These are phyloP conservation scores for Drosophila ambigua DNA, from an alignment of 1,140 invertebrate genomes.

Conservation along the genomic window DNA sequence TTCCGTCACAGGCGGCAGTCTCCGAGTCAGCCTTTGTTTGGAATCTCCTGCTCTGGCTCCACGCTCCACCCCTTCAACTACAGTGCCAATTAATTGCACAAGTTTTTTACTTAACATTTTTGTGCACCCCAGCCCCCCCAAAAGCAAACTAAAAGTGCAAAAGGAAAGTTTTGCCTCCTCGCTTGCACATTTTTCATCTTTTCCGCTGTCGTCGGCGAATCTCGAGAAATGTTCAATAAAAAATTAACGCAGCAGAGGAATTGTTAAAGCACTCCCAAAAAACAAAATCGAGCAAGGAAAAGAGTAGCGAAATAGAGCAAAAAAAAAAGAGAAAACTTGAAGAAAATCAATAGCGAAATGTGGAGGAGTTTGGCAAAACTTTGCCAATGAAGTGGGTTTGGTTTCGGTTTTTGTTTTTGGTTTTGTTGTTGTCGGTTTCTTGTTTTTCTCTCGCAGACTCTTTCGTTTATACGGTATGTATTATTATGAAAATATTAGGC, in stretches of 20 bases:
- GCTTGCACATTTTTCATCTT: slow-evolving; percentile 34
- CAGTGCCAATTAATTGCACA: slow-evolving; percentile 45
- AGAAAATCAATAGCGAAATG: slow-evolving; percentile 59
- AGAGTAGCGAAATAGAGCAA: slow-evolving; percentile 29
- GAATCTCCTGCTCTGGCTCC: no score
- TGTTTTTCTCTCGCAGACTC: slow-evolving; percentile 8
- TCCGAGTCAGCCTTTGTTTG: no score
- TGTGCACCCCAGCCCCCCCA: slow-evolving; percentile 6
- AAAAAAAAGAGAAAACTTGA: slow-evolving; percentile 28
- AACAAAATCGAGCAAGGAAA: slow-evolving; percentile 3
- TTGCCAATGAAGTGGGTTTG: slow-evolving; percentile 63
- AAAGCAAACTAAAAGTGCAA: slow-evolving; percentile 48
- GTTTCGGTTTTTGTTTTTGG: slow-evolving; percentile 12
- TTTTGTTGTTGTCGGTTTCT: not conserved
- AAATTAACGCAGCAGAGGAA: slow-evolving; percentile 36
- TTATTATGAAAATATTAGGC: slow-evolving; percentile 13
- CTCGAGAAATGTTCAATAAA: slow-evolving; percentile 12
- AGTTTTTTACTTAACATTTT: slow-evolving; percentile 44
- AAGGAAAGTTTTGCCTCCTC: slow-evolving; percentile 21
- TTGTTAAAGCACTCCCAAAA: slow-evolving; percentile 45
- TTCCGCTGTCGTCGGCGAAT: slow-evolving; percentile 17
- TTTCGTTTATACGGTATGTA: not conserved
- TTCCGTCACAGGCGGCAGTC: not conserved
- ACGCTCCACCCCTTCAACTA: not conserved
- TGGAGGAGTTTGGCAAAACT: slow-evolving; percentile 23